phyloP scores from a whole-genome alignment of 2,888 invertebrate species.

The Aporophyla nigra region DNA sequence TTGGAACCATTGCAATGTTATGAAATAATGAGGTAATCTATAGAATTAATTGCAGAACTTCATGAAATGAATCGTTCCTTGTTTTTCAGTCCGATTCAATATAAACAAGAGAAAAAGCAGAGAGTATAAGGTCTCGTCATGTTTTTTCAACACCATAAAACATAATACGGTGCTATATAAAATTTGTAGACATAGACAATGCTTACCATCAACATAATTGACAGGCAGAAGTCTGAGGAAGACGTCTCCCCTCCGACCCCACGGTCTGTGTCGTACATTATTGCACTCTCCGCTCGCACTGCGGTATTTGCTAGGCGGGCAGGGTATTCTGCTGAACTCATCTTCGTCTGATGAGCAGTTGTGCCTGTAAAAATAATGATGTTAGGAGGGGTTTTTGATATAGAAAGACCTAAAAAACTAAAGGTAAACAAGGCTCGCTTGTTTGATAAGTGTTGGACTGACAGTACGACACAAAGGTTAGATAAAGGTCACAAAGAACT shows the following conservation, averaged over 20 bases:
- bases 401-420: neutral
- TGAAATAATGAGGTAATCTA: neutral
- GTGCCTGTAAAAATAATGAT: slow-evolving; percentile 72
- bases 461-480: slow-evolving; percentile 11
- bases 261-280: slow-evolving; percentile 95
- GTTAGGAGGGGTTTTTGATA: neutral
- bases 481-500: slow-evolving; percentile 1
- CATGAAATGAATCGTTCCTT: neutral
- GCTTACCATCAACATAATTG: slow-evolving; percentile 94
- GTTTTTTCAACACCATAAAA: neutral
- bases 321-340: slow-evolving; percentile 90
- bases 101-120: neutral
- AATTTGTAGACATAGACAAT: neutral
- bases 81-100: no score
- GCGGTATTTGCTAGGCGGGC: slow-evolving; percentile 96
- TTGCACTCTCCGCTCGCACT: slow-evolving; percentile 96
- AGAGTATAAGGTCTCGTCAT: no score
- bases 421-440: neutral
- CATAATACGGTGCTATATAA: neutral
- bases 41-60: neutral
- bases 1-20: neutral
- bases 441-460: slow-evolving; percentile 6
- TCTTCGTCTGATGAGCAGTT: slow-evolving; percentile 85
- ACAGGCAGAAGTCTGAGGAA: slow-evolving; percentile 94
- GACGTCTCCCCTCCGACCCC: slow-evolving; percentile 95